A percentile compares a stretch with the other conserved stretches of the same genome.
These are phyloP conservation scores for Bombus vancouverensis DNA, from an alignment of 1,140 invertebrate genomes.

Conservation along the genomic window DNA sequence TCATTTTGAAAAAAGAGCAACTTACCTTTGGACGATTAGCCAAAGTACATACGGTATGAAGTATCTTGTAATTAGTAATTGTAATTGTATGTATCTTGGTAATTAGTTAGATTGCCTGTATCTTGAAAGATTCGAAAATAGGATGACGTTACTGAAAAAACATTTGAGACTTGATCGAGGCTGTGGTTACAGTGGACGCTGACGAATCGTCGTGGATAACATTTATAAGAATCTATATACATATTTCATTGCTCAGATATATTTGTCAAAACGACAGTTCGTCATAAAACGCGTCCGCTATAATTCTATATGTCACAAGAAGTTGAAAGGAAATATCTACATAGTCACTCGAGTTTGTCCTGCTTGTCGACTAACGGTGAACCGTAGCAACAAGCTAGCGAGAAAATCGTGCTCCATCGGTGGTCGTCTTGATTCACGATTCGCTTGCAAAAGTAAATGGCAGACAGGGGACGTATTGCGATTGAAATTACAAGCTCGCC, in stretches of 20 bases:
- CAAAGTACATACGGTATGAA: too few relatives aligned
- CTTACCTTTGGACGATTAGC: too few relatives aligned
- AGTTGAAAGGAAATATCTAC: background rate
- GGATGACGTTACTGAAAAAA: background rate
- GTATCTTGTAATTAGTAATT: too few relatives aligned
- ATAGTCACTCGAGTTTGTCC: background rate
- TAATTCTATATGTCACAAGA: background rate
- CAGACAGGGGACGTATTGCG: conserved; percentile 52
- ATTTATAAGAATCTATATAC: background rate
- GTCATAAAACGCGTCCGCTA: background rate
- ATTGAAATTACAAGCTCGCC: conserved; percentile 59
- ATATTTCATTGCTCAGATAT: too few relatives aligned
- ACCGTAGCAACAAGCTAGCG: background rate
- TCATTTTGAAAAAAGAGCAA: too few relatives aligned
- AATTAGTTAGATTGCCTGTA: background rate
- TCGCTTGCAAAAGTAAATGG: conserved; percentile 57
- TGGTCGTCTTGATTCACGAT: conserved; percentile 49
- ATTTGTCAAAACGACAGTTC: too few relatives aligned
- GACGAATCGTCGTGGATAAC: background rate
- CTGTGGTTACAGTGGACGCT: background rate
- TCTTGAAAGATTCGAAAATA: background rate
- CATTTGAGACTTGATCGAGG: background rate
- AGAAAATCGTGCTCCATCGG: conserved; percentile 36
- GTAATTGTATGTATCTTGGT: too few relatives aligned
- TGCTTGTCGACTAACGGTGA: background rate